A percentile compares a stretch with the other conserved stretches of the same genome.
Evolutionary conservation across 2,113 vertebrate genomes (phyloP).

Genomic region (Zingel zingel): DNA sequence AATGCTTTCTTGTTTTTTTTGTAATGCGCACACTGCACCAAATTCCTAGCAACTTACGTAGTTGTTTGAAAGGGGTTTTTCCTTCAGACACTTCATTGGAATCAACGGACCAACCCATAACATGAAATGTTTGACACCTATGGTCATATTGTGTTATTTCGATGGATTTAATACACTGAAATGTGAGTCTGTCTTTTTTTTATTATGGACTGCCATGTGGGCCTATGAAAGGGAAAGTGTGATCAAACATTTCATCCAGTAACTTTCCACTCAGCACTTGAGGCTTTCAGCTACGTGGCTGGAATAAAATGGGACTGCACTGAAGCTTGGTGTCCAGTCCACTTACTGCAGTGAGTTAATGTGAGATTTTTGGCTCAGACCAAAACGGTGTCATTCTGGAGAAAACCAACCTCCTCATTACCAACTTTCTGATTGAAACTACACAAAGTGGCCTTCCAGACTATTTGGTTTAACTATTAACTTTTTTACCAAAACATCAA

Average conservation of each 20-base stretch:
- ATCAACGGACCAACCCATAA: background rate
- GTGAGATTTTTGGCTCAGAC: background rate
- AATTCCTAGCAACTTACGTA: no score
- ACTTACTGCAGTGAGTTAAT: conserved; percentile 13
- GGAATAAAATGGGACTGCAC: background rate
- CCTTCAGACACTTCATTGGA: background rate
- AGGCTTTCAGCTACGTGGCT: background rate
- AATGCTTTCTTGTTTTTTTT: no score
- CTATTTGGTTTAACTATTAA: conserved; percentile 15
- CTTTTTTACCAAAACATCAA: conserved; percentile 26
- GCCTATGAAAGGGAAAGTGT: background rate
- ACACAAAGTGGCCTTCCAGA: conserved; percentile 14
- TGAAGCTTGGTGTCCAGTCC: background rate
- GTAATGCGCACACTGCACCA: no score
- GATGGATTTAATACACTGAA: background rate
- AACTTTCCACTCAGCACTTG: conserved; percentile 3
- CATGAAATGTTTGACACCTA: no score
- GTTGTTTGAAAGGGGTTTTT: background rate
- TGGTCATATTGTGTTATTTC: background rate
- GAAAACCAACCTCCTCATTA: conserved; percentile 13
- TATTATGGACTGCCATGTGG: background rate
- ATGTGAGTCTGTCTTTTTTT: background rate
- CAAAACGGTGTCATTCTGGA: background rate
- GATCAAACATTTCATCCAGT: conserved; percentile 15
- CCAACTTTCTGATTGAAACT: conserved; percentile 15